phyloP scores from a whole-genome alignment of 2,888 invertebrate genomes.

The Perizoma flavofasciatum region DNA sequence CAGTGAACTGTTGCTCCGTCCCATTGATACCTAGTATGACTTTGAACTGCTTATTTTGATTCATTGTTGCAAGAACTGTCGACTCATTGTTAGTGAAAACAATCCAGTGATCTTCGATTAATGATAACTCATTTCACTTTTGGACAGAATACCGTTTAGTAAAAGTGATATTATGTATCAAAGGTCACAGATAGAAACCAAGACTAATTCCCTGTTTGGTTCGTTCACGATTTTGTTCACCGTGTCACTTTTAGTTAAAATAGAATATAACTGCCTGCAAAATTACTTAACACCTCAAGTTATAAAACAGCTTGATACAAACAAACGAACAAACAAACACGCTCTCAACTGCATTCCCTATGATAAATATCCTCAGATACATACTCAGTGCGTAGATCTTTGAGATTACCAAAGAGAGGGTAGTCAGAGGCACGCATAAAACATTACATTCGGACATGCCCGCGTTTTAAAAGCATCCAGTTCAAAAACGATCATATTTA shows the following conservation, averaged over 20 bases:
- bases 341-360: no score
- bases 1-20: conserved; percentile 11
- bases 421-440: no score
- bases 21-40: conserved; percentile 23
- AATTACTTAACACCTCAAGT: background rate
- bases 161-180: conserved; percentile 56
- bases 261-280: background rate
- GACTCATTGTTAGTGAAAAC: conserved; percentile 72
- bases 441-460: no score
- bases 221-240: conserved; percentile 14
- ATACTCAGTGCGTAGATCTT: no score
- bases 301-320: background rate
- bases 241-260: background rate
- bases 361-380: no score
- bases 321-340: no score
- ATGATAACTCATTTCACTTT: conserved; percentile 65
- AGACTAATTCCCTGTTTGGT: conserved; percentile 43
- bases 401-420: no score
- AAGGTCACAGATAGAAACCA: conserved; percentile 56
- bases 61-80: conserved; percentile 45
- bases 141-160: conserved; percentile 57
- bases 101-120: conserved; percentile 54
- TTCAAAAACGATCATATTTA: no score
- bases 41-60: conserved; percentile 29
- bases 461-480: no score